A percentile compares a stretch with the other conserved stretches of the same genome.
These are phyloP conservation scores for Trididemnum miniatum DNA, from an alignment of 23 tunicate genomes.

Conservation along the genomic window DNA sequence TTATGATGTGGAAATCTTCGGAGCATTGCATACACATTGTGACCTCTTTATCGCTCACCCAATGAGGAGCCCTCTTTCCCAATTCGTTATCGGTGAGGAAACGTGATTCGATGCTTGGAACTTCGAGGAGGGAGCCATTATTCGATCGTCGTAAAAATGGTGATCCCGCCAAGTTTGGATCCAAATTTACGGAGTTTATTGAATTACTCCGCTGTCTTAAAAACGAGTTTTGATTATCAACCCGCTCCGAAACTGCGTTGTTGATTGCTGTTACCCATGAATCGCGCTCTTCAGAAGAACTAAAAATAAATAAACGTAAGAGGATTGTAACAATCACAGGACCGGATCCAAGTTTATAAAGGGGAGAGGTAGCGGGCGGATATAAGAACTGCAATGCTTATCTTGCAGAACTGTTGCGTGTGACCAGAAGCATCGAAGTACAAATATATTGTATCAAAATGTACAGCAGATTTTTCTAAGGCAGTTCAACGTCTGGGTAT, in stretches of 20 bases:
- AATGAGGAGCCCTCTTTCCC: conserved; percentile 62
- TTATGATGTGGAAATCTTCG: conserved; percentile 33
- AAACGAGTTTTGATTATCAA: conserved; percentile 9
- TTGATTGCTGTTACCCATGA: conserved; percentile 49
- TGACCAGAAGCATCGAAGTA: too few species aligned
- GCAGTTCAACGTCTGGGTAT: too few species aligned
- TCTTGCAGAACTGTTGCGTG: too few species aligned
- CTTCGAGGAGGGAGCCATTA: neutral
- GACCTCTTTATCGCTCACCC: conserved; percentile 73
- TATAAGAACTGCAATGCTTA: too few species aligned
- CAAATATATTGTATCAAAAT: too few species aligned
- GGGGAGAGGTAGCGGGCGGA: too few species aligned
- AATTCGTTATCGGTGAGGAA: conserved; percentile 43
- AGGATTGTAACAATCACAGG: too few species aligned
- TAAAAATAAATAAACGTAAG: too few species aligned
- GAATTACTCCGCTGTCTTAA: neutral
- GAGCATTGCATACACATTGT: conserved; percentile 79
- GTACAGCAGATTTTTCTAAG: too few species aligned
- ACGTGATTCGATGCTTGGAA: neutral
- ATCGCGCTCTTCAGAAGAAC: conserved; percentile 50
- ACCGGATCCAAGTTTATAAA: too few species aligned
- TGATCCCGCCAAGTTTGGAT: neutral
- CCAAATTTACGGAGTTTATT: neutral
- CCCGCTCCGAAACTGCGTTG: conserved; percentile 28
- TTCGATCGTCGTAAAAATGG: neutral